These are phyloP conservation scores for Gymnosoma rotundatum DNA, from an alignment of 2,888 invertebrate species.

Conservation along the genomic window DNA sequence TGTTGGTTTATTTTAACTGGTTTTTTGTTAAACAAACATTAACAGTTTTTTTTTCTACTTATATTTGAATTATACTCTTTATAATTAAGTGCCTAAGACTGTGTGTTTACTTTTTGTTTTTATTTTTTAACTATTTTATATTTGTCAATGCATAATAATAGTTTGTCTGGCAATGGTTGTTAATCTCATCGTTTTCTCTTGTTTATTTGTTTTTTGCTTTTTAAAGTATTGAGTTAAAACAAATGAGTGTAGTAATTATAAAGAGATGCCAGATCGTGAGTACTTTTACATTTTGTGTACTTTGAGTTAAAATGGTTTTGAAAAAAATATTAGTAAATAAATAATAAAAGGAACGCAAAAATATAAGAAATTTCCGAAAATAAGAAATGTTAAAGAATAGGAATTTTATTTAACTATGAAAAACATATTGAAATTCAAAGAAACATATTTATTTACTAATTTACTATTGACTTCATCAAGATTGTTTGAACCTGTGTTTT, in stretches of 20 bases:
- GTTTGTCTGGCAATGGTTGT: background rate
- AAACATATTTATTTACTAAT: no score
- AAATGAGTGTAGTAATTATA: background rate
- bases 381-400: no score
- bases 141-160: background rate
- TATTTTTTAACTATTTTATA: conserved; percentile 9
- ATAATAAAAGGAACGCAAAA: no score
- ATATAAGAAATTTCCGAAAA: no score
- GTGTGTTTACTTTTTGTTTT: conserved; percentile 28
- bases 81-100: conserved; percentile 2
- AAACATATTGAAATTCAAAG: no score
- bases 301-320: no score
- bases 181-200: no score
- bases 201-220: no score
- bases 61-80: conserved; percentile 25
- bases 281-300: background rate
- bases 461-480: no score
- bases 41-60: conserved; percentile 38
- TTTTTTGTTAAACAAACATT: conserved; percentile 5
- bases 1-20: conserved; percentile 57
- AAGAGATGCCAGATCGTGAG: background rate
- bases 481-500: no score
- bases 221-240: conserved; percentile 23
- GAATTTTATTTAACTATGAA: no score
- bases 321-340: no score